Conservation (phyloP, 2,113 vertebrate genomes). For the Hucho hucho region DNA sequence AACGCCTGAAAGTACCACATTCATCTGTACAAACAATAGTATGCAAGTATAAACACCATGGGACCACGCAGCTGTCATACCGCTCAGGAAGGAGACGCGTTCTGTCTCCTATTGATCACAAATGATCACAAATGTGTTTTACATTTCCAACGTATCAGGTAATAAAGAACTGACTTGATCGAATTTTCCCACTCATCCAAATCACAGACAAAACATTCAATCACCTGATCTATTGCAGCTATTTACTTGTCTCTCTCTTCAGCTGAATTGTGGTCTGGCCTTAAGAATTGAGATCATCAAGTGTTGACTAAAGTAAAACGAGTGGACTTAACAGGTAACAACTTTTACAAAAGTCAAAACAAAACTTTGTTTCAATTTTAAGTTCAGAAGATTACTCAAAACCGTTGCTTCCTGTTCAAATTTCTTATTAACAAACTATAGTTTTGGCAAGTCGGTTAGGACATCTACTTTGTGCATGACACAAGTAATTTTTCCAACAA, state of each 20-base stretch:
- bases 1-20: too few relatives aligned
- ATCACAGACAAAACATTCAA: constrained; percentile 66
- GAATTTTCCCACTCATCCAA: constrained; percentile 66
- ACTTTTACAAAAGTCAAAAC: constrained; percentile 38
- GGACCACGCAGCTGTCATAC: too few relatives aligned
- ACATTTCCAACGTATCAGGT: constrained; percentile 53
- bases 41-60: too few relatives aligned
- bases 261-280: constrained; percentile 62
- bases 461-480: too few relatives aligned
- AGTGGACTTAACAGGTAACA: constrained; percentile 47
- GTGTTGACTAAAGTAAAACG: constrained; percentile 53
- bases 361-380: constrained; percentile 59
- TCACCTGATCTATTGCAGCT: constrained; percentile 61
- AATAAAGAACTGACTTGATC: constrained; percentile 53
- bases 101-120: too few relatives aligned
- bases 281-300: constrained; percentile 60
- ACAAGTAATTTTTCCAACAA: too few relatives aligned
- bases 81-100: too few relatives aligned
- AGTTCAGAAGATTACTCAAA: constrained; percentile 29
- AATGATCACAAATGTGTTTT: constrained; percentile 53
- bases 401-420: constrained; percentile 39
- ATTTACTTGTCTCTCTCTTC: constrained; percentile 60
- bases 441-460: too few relatives aligned
- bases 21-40: too few relatives aligned
- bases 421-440: too few relatives aligned